phyloP scores from a whole-genome alignment of 2,797 vertebrate species.

The Melanogrammus aeglefinus region DNA sequence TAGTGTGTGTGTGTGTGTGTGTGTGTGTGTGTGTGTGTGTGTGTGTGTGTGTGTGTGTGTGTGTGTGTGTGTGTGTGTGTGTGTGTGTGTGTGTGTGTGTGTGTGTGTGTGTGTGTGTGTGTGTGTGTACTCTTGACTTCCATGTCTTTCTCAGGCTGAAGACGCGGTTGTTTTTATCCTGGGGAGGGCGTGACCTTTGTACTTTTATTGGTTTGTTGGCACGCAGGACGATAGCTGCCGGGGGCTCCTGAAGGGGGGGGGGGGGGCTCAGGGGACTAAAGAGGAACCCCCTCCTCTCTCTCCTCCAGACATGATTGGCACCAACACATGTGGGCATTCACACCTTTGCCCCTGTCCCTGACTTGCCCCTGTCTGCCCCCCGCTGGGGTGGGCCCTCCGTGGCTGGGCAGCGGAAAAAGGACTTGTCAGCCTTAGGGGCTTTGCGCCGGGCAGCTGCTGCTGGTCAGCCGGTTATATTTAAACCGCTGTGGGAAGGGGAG shows the following conservation, averaged over 20 bases:
- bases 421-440: slow-evolving; percentile 75
- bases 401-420: slow-evolving; percentile 57
- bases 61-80: too few species aligned
- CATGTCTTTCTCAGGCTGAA: slow-evolving; percentile 17
- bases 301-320: slow-evolving; percentile 80
- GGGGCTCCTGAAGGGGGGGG: slow-evolving; percentile 63
- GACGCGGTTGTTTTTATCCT: slow-evolving; percentile 16
- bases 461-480: slow-evolving; percentile 73
- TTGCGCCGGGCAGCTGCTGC: slow-evolving; percentile 73
- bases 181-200: slow-evolving; percentile 25
- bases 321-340: slow-evolving; percentile 79
- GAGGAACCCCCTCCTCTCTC: slow-evolving; percentile 15
- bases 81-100: slow-evolving; percentile 3
- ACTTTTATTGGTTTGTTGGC: slow-evolving; percentile 40
- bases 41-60: too few species aligned
- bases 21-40: neutral
- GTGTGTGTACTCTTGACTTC: slow-evolving; percentile 8
- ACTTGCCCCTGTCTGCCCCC: slow-evolving; percentile 54
- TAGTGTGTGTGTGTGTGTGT: slow-evolving; percentile 1
- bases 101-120: slow-evolving; percentile 4
- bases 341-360: slow-evolving; percentile 58
- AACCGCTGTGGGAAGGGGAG: slow-evolving; percentile 60
- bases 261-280: slow-evolving; percentile 63
- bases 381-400: slow-evolving; percentile 19
- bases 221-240: slow-evolving; percentile 46